Conservation (phyloP, 2,113 vertebrate species). For the Carlito syrichta region DNA sequence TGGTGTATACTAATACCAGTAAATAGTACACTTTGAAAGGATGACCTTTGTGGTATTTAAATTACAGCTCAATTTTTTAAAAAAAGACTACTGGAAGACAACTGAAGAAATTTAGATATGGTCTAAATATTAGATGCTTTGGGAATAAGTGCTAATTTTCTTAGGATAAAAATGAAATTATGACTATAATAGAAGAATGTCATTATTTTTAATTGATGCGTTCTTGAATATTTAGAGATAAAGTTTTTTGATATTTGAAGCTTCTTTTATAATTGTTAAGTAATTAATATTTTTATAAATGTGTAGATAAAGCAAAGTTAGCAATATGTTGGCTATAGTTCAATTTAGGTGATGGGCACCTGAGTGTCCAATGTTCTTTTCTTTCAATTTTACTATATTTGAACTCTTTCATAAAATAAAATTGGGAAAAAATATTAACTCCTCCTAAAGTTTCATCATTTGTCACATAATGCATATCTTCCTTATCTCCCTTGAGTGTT, state of each 20-base stretch:
- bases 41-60: neutral
- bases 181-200: neutral
- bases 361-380: neutral
- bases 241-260: neutral
- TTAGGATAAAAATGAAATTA: neutral
- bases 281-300: neutral
- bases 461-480: neutral
- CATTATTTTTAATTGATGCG: neutral
- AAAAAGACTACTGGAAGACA: neutral
- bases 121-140: neutral
- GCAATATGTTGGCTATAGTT: neutral
- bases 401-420: neutral
- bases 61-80: neutral
- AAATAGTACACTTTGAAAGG: neutral
- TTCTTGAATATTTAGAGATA: slow-evolving; percentile 4
- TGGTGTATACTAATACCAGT: neutral
- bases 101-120: neutral
- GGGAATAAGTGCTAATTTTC: neutral
- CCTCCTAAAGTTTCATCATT: neutral
- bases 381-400: neutral
- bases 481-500: neutral
- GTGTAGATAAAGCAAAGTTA: neutral
- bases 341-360: neutral
- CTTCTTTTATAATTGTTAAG: neutral
- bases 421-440: neutral